These are phyloP conservation scores for Patella ulyssiponensis DNA, from an alignment of 2,888 invertebrate species.

Conservation along the genomic window DNA sequence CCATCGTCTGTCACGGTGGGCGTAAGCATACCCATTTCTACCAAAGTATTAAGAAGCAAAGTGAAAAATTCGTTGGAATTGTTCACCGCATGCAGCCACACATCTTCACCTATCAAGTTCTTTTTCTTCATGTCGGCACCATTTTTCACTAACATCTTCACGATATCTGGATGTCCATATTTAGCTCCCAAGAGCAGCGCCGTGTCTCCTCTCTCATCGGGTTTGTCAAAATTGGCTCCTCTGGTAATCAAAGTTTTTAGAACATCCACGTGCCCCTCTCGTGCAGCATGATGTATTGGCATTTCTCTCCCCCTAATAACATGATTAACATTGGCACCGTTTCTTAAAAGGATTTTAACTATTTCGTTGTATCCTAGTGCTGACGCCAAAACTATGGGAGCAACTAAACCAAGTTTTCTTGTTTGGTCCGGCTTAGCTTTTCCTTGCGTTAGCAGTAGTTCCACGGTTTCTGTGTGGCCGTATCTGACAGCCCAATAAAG, in stretches of 20 bases:
- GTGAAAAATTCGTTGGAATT: conserved; percentile 54
- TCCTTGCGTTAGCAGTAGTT: conserved; percentile 55
- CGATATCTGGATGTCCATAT: conserved; percentile 51
- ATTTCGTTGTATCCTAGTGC: conserved; percentile 63
- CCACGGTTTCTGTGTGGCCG: conserved; percentile 57
- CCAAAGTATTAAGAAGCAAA: conserved; percentile 37
- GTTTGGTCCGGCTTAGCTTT: conserved; percentile 61
- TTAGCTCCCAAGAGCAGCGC: conserved; percentile 65
- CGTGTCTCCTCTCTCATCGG: conserved; percentile 65
- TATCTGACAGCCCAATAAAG: conserved; percentile 71
- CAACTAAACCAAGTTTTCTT: conserved; percentile 65
- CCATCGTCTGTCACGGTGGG: conserved; percentile 14
- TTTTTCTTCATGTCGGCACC: conserved; percentile 51
- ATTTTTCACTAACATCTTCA: conserved; percentile 52
- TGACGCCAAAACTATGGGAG: conserved; percentile 66
- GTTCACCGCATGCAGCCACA: conserved; percentile 65
- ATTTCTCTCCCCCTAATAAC: conserved; percentile 63
- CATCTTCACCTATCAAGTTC: conserved; percentile 63
- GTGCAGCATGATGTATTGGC: conserved; percentile 71
- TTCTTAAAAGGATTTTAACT: conserved; percentile 40
- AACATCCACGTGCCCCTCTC: conserved; percentile 65
- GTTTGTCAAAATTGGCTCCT: conserved; percentile 63
- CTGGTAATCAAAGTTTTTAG: conserved; percentile 56
- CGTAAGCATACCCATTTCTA: conserved; percentile 5
- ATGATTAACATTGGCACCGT: conserved; percentile 61